phyloP scores from a whole-genome alignment of 2,113 vertebrate species.

The Melanostigma gelatinosum region DNA sequence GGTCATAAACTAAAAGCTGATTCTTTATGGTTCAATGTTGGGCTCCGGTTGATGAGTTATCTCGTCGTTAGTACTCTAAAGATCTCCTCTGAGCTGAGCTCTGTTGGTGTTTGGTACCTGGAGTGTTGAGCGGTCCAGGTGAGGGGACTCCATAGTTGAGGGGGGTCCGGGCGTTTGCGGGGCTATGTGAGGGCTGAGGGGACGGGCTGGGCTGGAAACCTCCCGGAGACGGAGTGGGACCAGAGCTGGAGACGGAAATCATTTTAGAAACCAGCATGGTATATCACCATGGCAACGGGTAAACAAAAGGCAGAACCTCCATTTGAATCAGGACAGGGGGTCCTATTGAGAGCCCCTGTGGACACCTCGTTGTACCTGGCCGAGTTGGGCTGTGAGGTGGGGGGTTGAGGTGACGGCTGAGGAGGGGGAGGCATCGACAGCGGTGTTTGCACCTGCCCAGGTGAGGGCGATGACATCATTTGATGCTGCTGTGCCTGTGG shows the following conservation, averaged over 20 bases:
- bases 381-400: slow-evolving; percentile 93
- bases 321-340: not conserved
- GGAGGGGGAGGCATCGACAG: slow-evolving; percentile 95
- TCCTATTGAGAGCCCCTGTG: not conserved
- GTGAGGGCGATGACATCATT: slow-evolving; percentile 95
- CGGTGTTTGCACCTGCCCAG: slow-evolving; percentile 90
- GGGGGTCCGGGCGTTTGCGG: slow-evolving; percentile 90
- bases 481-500: slow-evolving; percentile 87
- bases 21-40: no score
- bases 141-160: slow-evolving; percentile 96
- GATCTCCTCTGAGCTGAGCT: no score
- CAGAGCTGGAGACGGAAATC: slow-evolving; percentile 85
- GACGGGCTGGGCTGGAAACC: slow-evolving; percentile 98
- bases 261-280: no score
- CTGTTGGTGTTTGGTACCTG: slow-evolving; percentile 81
- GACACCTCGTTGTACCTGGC: slow-evolving; percentile 85
- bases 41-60: no score
- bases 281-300: not conserved
- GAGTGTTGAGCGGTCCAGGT: slow-evolving; percentile 95
- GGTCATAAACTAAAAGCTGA: no score
- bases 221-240: slow-evolving; percentile 93
- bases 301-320: not conserved
- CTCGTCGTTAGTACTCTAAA: no score
- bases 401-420: slow-evolving; percentile 93
- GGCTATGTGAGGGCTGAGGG: slow-evolving; percentile 95